A percentile compares a stretch with the other conserved stretches of the same genome.
These are phyloP conservation scores for Nudaria mundana DNA, from an alignment of 2,888 invertebrate genomes.

Conservation along the genomic window DNA sequence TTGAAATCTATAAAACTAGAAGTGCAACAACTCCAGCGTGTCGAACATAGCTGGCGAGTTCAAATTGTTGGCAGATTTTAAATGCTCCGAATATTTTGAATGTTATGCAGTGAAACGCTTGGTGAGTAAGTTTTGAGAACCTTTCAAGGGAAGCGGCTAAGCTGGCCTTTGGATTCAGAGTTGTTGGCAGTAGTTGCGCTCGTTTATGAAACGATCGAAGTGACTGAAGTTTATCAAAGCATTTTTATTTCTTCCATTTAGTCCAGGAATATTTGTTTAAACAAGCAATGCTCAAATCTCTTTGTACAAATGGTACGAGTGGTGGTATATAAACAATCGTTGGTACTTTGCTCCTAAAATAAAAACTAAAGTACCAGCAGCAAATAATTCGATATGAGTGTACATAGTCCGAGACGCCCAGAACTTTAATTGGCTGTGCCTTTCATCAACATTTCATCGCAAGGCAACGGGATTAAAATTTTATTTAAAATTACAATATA, in stretches of 20 bases:
- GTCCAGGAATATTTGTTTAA: conserved; percentile 15
- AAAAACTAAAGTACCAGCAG: conserved; percentile 17
- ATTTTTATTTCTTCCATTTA: conserved; percentile 35
- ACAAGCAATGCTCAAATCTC: conserved; percentile 14
- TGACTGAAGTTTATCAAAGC: conserved; percentile 38
- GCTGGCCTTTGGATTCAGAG: conserved; percentile 54
- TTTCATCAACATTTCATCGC: too few relatives aligned
- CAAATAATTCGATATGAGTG: background rate
- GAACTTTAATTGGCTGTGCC: too few relatives aligned
- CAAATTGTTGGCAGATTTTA: conserved; percentile 58
- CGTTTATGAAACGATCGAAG: conserved; percentile 42
- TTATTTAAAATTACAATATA: too few relatives aligned
- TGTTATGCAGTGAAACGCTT: conserved; percentile 39
- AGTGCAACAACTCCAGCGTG: conserved; percentile 46
- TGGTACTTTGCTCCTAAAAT: conserved; percentile 13
- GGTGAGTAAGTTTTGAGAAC: conserved; percentile 52
- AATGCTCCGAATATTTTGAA: conserved; percentile 47
- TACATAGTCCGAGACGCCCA: too few relatives aligned
- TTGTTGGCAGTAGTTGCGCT: conserved; percentile 54
- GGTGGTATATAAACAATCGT: conserved; percentile 8
- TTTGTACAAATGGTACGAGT: conserved; percentile 8
- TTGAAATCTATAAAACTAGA: conserved; percentile 19
- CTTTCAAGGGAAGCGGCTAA: conserved; percentile 45
- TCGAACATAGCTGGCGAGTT: conserved; percentile 48
- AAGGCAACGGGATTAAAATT: too few relatives aligned